Percentiles rank a stretch among this genome's conserved stretches.
Conservation (phyloP, 37 sponge, comb jelly and placozoan genomes). For the Hexactinellida sp. region DNA sequence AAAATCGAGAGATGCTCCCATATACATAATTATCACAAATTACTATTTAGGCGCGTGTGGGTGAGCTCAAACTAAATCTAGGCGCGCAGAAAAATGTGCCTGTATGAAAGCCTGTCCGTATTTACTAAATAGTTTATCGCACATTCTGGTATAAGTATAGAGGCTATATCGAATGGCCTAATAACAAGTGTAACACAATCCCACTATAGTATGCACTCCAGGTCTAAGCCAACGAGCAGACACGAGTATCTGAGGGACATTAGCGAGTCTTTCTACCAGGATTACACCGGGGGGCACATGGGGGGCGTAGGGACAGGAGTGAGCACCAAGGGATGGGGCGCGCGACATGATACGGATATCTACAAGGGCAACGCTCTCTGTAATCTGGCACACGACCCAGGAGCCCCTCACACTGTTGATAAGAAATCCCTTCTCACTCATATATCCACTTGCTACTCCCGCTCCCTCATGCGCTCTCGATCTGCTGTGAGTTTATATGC, state of each 20-base stretch:
- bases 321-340: neutral
- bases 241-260: neutral
- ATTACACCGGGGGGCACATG: neutral
- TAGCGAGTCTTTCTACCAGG: conserved; percentile 3
- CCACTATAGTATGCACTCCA: too few relatives aligned
- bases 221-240: neutral
- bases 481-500: neutral
- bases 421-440: neutral
- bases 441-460: neutral
- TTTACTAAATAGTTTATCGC: too few relatives aligned
- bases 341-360: neutral
- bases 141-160: too few relatives aligned
- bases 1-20: too few relatives aligned
- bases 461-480: neutral
- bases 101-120: too few relatives aligned
- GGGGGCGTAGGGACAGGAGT: neutral
- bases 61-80: too few relatives aligned
- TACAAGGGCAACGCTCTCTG: neutral
- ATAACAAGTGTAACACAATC: too few relatives aligned
- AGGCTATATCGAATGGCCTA: too few relatives aligned
- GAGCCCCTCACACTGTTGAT: neutral
- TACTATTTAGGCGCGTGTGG: too few relatives aligned
- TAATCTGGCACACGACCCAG: neutral
- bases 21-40: too few relatives aligned
- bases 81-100: too few relatives aligned